Evolutionary conservation across 2,888 invertebrate genomes (phyloP).

Genomic region (Chrysolina americana): DNA sequence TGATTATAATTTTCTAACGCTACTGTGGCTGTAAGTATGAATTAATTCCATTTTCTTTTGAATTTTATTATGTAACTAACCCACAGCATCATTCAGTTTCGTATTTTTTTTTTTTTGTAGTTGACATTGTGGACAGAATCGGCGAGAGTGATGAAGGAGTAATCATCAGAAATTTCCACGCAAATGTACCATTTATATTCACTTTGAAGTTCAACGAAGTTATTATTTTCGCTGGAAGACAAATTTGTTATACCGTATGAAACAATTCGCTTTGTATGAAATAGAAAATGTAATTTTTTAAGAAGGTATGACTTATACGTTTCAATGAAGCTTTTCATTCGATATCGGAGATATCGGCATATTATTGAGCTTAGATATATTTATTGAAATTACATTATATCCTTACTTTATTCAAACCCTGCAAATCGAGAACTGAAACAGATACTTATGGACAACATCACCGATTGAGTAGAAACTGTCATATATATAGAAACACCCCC

Average conservation of each 20-base stretch:
- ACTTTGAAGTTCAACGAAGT: constrained; percentile 40
- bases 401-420: too few relatives aligned
- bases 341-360: too few relatives aligned
- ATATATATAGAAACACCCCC: too few relatives aligned
- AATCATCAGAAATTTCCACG: not conserved
- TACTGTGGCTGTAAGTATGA: not conserved
- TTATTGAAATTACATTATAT: too few relatives aligned
- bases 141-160: not conserved
- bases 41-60: not conserved
- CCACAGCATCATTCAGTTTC: not conserved
- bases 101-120: constrained; percentile 2
- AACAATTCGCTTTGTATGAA: not conserved
- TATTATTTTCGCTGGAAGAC: constrained; percentile 47
- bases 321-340: too few relatives aligned
- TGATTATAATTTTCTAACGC: not conserved
- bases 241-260: not conserved
- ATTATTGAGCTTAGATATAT: too few relatives aligned
- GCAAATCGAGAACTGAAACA: too few relatives aligned
- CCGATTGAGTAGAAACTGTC: too few relatives aligned
- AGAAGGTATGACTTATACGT: too few relatives aligned
- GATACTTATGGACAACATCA: too few relatives aligned
- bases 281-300: too few relatives aligned
- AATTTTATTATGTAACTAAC: not conserved
- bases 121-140: not conserved
- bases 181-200: constrained; percentile 19